phyloP scores from a whole-genome alignment of 2,113 vertebrate genomes.

The Accipiter cooperii region DNA sequence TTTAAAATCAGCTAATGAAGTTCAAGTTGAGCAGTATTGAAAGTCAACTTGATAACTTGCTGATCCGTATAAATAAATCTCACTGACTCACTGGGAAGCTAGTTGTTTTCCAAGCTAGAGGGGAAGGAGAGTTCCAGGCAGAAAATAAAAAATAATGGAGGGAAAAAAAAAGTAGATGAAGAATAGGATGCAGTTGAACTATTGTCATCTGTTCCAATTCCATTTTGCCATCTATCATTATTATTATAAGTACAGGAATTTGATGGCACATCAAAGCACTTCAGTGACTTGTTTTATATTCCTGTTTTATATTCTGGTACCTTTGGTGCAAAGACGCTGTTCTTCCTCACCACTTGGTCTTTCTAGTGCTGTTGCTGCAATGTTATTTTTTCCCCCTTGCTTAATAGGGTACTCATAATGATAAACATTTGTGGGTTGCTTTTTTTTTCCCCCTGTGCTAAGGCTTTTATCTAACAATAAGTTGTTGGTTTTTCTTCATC shows the following conservation, averaged over 20 bases:
- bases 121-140: neutral
- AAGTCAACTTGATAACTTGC: neutral
- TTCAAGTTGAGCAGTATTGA: neutral
- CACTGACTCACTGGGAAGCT: neutral
- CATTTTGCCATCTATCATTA: neutral
- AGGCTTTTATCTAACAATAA: neutral
- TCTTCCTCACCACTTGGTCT: neutral
- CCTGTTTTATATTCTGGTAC: neutral
- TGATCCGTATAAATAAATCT: neutral
- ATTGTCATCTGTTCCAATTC: neutral
- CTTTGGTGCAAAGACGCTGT: neutral
- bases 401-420: fast-evolving
- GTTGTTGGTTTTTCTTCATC: neutral
- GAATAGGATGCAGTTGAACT: neutral
- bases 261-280: neutral
- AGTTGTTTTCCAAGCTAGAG: neutral
- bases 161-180: neutral
- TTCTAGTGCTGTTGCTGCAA: neutral
- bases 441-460: neutral
- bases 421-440: neutral
- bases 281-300: neutral
- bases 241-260: neutral
- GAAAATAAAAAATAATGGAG: neutral
- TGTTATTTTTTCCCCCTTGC: neutral
- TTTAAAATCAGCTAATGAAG: neutral